phyloP scores from a whole-genome alignment of 1,140 invertebrate species.

The Ceratitis capitata region DNA sequence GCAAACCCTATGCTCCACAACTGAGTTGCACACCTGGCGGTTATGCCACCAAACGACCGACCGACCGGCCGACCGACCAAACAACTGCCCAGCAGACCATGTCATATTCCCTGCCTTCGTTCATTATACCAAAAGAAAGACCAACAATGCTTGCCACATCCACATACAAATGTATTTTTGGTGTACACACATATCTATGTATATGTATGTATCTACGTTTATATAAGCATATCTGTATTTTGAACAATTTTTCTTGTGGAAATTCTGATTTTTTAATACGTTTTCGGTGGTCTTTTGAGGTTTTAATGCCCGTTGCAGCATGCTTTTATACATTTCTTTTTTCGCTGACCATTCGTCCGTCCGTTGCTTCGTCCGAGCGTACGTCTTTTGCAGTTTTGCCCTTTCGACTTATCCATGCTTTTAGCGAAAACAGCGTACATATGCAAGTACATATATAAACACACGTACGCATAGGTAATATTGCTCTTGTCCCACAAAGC shows the following conservation, averaged over 20 bases:
- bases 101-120: not conserved
- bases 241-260: slow-evolving; percentile 23
- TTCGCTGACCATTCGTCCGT: not conserved
- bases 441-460: not conserved
- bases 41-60: not conserved
- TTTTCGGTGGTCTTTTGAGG: slow-evolving; percentile 8
- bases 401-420: not conserved
- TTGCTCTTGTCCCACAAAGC: not conserved
- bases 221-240: no score
- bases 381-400: not conserved
- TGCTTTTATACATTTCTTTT: not conserved
- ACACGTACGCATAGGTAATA: not conserved
- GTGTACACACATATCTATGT: no score
- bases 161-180: no score
- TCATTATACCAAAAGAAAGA: not conserved
- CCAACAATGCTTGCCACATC: not conserved
- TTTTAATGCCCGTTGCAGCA: slow-evolving; percentile 4
- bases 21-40: not conserved
- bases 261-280: slow-evolving; percentile 15
- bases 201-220: no score
- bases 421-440: not conserved
- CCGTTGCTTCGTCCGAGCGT: no score
- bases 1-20: not conserved
- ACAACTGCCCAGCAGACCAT: not conserved
- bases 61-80: not conserved